Evolutionary conservation across 2,888 invertebrate genomes (phyloP).

Genomic region (Pristionchus arcanus): DNA sequence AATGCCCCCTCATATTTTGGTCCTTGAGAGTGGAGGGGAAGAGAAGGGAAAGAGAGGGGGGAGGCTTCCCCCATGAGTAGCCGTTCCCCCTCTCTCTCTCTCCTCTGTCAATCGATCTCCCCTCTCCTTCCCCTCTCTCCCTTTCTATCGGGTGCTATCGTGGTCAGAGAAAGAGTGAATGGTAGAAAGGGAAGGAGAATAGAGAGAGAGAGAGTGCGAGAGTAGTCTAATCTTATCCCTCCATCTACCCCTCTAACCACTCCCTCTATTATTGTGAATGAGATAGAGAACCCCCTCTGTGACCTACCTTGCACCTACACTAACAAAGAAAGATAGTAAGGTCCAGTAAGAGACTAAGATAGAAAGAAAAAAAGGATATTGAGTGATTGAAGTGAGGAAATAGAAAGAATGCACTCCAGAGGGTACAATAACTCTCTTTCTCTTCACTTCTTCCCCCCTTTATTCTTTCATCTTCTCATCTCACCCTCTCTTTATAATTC

Average conservation of each 20-base stretch:
- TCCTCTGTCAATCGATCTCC: not conserved
- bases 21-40: constrained; percentile 34
- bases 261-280: not conserved
- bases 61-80: constrained; percentile 35
- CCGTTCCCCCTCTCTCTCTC: constrained; percentile 46
- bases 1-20: constrained; percentile 37
- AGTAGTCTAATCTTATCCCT: constrained; percentile 18
- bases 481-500: constrained; percentile 27
- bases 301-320: not conserved
- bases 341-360: not conserved
- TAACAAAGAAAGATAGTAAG: not conserved
- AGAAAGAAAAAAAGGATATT: not conserved
- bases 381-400: not conserved
- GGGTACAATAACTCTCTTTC: not conserved
- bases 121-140: constrained; percentile 7
- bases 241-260: constrained; percentile 42
- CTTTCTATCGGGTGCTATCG: constrained; percentile 26
- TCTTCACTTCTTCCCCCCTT: not conserved
- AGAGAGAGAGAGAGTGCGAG: constrained; percentile 26
- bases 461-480: not conserved
- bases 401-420: not conserved
- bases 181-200: not conserved
- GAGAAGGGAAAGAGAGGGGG: not conserved
- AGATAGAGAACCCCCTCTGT: constrained; percentile 3
- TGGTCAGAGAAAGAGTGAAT: constrained; percentile 26